Conservation (phyloP, 2,113 vertebrate genomes). For the Halcyon malimbica region DNA sequence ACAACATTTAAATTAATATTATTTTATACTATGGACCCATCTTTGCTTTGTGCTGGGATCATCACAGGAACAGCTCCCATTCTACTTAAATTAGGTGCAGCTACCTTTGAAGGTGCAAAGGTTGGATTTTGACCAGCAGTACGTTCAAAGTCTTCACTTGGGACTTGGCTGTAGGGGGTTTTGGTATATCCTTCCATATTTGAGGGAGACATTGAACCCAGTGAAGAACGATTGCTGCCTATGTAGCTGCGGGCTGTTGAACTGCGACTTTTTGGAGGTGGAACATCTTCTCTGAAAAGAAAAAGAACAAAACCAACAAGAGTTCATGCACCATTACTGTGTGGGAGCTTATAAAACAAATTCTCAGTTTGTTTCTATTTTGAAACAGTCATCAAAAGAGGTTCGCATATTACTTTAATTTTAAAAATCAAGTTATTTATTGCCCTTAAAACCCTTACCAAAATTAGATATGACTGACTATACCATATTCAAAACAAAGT, state of each 20-base stretch:
- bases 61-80: conserved; percentile 97
- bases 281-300: conserved; percentile 90
- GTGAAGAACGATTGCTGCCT: conserved; percentile 94
- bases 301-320: neutral
- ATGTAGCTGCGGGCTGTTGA: conserved; percentile 95
- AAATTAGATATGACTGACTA: neutral
- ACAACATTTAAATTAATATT: conserved; percentile 55
- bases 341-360: neutral
- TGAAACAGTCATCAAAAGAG: neutral
- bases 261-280: conserved; percentile 92
- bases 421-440: neutral
- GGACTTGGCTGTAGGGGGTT: conserved; percentile 91
- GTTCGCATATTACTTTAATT: neutral
- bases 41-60: conserved; percentile 96
- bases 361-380: neutral
- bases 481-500: neutral
- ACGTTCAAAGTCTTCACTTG: conserved; percentile 89
- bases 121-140: conserved; percentile 79
- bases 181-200: conserved; percentile 95
- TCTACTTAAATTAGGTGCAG: conserved; percentile 93
- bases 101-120: conserved; percentile 85
- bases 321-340: neutral
- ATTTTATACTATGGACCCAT: conserved; percentile 94
- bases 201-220: conserved; percentile 97
- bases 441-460: neutral